These are phyloP conservation scores for Harmothoe impar DNA, from an alignment of 2,888 invertebrate genomes.

Conservation along the genomic window DNA sequence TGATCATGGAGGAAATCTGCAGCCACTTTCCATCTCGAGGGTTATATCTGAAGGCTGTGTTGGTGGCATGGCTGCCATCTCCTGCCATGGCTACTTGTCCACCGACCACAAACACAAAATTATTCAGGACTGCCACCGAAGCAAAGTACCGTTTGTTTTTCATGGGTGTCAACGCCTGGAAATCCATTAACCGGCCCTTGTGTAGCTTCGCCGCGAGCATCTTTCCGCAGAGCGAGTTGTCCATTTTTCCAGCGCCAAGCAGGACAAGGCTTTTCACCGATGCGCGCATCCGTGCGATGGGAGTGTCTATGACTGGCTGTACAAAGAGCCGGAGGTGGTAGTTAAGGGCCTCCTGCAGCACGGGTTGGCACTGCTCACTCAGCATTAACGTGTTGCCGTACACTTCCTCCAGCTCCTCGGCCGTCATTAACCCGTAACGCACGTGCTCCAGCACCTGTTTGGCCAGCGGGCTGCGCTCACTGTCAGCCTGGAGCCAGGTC, in stretches of 20 bases:
- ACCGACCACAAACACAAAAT: slow-evolving; percentile 72
- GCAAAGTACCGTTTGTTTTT: slow-evolving; percentile 72
- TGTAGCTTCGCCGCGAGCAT: slow-evolving; percentile 69
- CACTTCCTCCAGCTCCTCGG: slow-evolving; percentile 71
- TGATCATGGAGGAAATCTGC: slow-evolving; percentile 72
- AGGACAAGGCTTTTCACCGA: slow-evolving; percentile 71
- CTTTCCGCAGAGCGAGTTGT: slow-evolving; percentile 71
- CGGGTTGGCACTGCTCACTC: slow-evolving; percentile 70
- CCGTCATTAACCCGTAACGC: slow-evolving; percentile 70
- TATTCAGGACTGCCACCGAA: slow-evolving; percentile 71
- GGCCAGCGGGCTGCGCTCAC: slow-evolving; percentile 33
- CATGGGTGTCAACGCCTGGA: slow-evolving; percentile 64
- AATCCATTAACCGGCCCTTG: slow-evolving; percentile 64
- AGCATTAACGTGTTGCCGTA: slow-evolving; percentile 70
- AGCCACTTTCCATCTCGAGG: slow-evolving; percentile 71
- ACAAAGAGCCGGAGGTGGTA: slow-evolving; percentile 73
- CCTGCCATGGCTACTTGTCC: slow-evolving; percentile 74
- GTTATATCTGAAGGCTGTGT: slow-evolving; percentile 72
- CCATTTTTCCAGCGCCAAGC: slow-evolving; percentile 72
- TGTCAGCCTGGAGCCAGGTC: slow-evolving; percentile 68
- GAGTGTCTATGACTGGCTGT: slow-evolving; percentile 69
- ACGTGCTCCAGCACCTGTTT: slow-evolving; percentile 66
- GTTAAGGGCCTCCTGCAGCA: slow-evolving; percentile 71
- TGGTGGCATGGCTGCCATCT: slow-evolving; percentile 73
- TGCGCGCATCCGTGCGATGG: slow-evolving; percentile 70